Percentiles rank a stretch among this genome's conserved stretches.
Conservation (phyloP, 2,797 vertebrate genomes). For the Macropodus opercularis region DNA sequence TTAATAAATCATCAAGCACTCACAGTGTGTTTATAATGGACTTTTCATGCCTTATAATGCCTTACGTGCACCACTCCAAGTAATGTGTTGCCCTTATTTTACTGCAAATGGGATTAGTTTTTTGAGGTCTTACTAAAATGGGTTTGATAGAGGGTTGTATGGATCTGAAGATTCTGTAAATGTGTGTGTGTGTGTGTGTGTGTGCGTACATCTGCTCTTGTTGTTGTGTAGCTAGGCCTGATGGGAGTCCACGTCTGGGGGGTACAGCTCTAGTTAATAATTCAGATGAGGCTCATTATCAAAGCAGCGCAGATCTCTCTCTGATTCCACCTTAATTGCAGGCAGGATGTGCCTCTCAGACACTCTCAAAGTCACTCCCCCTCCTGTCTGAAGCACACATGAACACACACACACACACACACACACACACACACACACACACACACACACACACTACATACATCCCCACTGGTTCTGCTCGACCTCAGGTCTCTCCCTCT, state of each 20-base stretch:
- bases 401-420: constrained; percentile 42
- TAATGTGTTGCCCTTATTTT: constrained; percentile 55
- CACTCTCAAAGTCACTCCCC: constrained; percentile 69
- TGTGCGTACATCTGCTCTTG: constrained; percentile 37
- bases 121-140: constrained; percentile 59
- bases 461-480: constrained; percentile 25
- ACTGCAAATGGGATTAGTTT: constrained; percentile 63
- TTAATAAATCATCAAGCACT: constrained; percentile 70
- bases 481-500: constrained; percentile 35
- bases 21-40: constrained; percentile 59
- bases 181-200: constrained; percentile 40
- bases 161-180: constrained; percentile 46
- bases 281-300: constrained; percentile 88
- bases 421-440: constrained; percentile 26
- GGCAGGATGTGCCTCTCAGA: constrained; percentile 83
- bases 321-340: constrained; percentile 88
- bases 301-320: constrained; percentile 86
- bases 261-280: constrained; percentile 87
- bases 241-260: constrained; percentile 80
- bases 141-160: constrained; percentile 60
- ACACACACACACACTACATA: constrained; percentile 16
- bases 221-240: constrained; percentile 68
- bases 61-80: constrained; percentile 61
- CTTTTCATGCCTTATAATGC: constrained; percentile 61
- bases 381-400: constrained; percentile 63